Base-by-base conservation (phyloP, 2,113 vertebrate genomes). In the Silurus glanis region DNA sequence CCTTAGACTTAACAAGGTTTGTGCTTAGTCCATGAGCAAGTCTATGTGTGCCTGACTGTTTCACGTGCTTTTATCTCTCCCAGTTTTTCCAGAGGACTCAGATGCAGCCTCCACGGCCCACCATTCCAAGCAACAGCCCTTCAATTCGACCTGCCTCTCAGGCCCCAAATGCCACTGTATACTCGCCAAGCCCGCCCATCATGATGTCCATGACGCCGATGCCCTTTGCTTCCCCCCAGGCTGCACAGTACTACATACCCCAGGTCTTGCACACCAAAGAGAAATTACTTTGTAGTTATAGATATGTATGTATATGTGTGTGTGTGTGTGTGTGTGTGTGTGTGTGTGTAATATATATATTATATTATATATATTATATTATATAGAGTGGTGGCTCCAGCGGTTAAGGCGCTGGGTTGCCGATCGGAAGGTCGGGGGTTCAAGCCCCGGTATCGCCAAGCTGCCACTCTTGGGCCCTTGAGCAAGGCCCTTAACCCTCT, bases 71-170 rank as follows among this genome's bases (percentile, higher is more conserved):
- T 61, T 85, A 55, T 67, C 8, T 13, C 12, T 45, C 45, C 67
- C 79, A 99, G 98, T 99, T 99, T 98, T 99, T 99, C 88, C 98
- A 97, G 96, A 97, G 98, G 95, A 94, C 98, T 89, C 98, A 97
- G 91, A 97, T 99, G 92, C 98, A 99, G 94, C 96, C 97, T 86
- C 95, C 97, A 0, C 92, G 98, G 93, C 95, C 97, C 28, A 93
- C 96, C 91, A 95, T 99, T 94, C 96, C 97, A 84, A 97, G 96
- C 88, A 99, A 97, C 95, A 97, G 93, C 71, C 96, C 97, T 89
- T 96, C 97, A 91, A 94, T 99, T 92, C 96, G 98, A 86, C 96
- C 98, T 0, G 96, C 96, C 55, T 96, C 97, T 0, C 98, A 99
- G 89, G 95, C 95, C 3, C 97, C 97, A 1, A 88, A 94, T 0